Evolutionary conservation across 2,797 vertebrate species (phyloP).

Genomic region (Sebastes vulpes): DNA sequence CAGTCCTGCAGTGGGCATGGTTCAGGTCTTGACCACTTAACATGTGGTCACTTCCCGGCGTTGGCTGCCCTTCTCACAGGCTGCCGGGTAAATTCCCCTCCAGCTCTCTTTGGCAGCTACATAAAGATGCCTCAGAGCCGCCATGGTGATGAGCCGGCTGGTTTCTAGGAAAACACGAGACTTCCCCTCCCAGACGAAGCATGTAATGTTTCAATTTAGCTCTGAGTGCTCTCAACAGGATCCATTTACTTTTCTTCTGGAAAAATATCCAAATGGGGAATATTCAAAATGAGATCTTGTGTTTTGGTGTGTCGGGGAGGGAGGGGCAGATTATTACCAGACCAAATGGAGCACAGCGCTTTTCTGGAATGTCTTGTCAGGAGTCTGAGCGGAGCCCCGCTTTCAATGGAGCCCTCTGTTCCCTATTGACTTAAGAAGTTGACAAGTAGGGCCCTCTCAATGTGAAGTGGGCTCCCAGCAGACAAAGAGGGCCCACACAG

Average conservation of each 20-base stretch:
- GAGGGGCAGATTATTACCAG: conserved; percentile 47
- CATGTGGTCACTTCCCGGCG: conserved; percentile 17
- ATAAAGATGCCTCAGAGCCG: conserved; percentile 59
- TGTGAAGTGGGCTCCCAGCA: conserved; percentile 79
- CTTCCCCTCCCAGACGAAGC: conserved; percentile 33
- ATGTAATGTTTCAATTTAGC: conserved; percentile 63
- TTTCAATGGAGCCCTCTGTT: conserved; percentile 85
- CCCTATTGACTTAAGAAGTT: conserved; percentile 82
- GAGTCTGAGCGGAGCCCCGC: conserved; percentile 62
- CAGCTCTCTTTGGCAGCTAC: conserved; percentile 55
- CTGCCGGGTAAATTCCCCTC: conserved; percentile 34
- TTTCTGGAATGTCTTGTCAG: conserved; percentile 80
- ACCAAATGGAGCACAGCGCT: conserved; percentile 63
- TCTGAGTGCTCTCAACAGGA: conserved; percentile 36
- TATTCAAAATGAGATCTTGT: conserved; percentile 59
- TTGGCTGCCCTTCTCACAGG: conserved; percentile 13
- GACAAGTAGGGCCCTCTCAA: conserved; percentile 81
- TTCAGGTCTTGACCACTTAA: conserved; percentile 21
- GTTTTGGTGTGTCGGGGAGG: conserved; percentile 35
- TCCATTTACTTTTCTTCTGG: conserved; percentile 47
- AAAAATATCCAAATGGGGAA: conserved; percentile 56
- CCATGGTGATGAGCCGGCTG: conserved; percentile 59
- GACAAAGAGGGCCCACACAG: conserved; percentile 83
- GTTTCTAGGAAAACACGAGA: conserved; percentile 35
- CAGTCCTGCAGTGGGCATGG: background rate